These are phyloP conservation scores for Drosophila pseudoobscura DNA, from an alignment of 1,140 invertebrate genomes.

Conservation along the genomic window DNA sequence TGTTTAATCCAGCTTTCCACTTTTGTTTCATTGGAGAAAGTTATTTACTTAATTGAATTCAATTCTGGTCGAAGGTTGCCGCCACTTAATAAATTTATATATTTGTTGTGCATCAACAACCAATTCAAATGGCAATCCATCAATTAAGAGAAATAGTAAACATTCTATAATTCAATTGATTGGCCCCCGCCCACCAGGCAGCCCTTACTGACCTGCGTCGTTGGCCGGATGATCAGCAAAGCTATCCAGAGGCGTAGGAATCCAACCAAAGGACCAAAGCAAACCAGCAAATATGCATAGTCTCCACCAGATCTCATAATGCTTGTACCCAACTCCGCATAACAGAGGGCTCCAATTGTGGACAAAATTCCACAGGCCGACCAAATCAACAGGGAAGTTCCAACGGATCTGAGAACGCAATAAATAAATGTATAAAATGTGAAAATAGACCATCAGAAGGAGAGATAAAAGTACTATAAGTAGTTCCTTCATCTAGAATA, in stretches of 20 bases:
- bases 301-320: slow-evolving; percentile 93
- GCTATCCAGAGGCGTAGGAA: slow-evolving; percentile 95
- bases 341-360: slow-evolving; percentile 91
- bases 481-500: too few relatives aligned
- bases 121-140: slow-evolving; percentile 27
- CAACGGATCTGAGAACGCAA: slow-evolving; percentile 85
- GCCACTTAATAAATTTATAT: slow-evolving; percentile 42
- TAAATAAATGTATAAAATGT: background rate
- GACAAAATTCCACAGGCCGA: slow-evolving; percentile 89
- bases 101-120: slow-evolving; percentile 35
- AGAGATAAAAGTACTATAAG: too few relatives aligned
- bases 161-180: slow-evolving; percentile 50
- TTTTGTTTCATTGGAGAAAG: slow-evolving; percentile 38
- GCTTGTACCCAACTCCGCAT: slow-evolving; percentile 93
- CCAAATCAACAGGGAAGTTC: slow-evolving; percentile 90
- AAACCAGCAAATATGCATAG: slow-evolving; percentile 93
- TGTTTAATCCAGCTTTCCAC: background rate
- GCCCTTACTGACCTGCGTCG: slow-evolving; percentile 84
- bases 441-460: background rate
- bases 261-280: slow-evolving; percentile 94
- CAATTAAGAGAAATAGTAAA: slow-evolving; percentile 40
- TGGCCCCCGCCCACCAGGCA: background rate
- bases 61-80: slow-evolving; percentile 52
- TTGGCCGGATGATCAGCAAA: slow-evolving; percentile 92
- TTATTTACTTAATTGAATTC: slow-evolving; percentile 38